Percentiles rank a stretch among this genome's conserved stretches.
These are phyloP conservation scores for Spodoptera exigua DNA, from an alignment of 2,888 invertebrate genomes.

Conservation along the genomic window DNA sequence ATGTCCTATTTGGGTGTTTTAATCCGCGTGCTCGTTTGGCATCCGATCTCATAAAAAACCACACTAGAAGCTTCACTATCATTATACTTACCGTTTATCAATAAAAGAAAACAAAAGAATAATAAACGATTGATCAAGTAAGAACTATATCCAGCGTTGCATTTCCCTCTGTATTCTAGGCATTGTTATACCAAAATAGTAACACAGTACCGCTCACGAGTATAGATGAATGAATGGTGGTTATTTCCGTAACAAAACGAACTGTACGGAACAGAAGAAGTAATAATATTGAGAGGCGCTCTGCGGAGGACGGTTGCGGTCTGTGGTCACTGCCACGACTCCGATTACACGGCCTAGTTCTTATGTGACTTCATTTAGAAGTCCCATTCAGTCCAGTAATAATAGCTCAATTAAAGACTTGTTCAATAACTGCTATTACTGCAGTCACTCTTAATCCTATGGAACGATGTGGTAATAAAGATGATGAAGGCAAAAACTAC, in stretches of 20 bases:
- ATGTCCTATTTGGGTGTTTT: too few species aligned
- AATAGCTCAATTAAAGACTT: slow-evolving; percentile 57
- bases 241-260: slow-evolving; percentile 22
- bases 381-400: slow-evolving; percentile 48
- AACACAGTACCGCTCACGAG: neutral
- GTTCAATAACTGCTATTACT: slow-evolving; percentile 24
- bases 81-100: too few species aligned
- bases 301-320: slow-evolving; percentile 67
- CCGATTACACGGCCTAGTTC: slow-evolving; percentile 71
- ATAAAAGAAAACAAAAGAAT: neutral
- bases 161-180: neutral
- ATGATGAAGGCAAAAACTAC: neutral
- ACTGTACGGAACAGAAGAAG: slow-evolving; percentile 55
- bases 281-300: slow-evolving; percentile 56
- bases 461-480: neutral
- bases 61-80: too few species aligned
- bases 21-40: too few species aligned
- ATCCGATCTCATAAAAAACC: too few species aligned
- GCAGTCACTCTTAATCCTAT: neutral
- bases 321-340: slow-evolving; percentile 66
- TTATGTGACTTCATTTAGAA: slow-evolving; percentile 59
- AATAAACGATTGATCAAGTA: neutral
- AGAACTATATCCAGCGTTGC: neutral
- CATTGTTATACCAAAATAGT: slow-evolving; percentile 6
- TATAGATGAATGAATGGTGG: slow-evolving; percentile 5